Conservation (phyloP, 2,888 invertebrate genomes). For the Stenolophus ochropezus region DNA sequence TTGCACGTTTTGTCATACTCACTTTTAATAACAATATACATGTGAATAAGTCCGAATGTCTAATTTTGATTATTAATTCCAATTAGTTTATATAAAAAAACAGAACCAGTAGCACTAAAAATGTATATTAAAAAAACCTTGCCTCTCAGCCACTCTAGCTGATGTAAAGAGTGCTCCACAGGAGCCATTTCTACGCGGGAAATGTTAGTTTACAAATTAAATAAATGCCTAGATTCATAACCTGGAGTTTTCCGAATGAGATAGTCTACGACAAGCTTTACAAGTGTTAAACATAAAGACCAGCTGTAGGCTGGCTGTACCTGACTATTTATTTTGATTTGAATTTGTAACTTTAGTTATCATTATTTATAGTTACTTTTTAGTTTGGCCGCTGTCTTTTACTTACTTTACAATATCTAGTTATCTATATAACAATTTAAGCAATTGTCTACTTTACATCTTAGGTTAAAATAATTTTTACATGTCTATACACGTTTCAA, state of each 20-base stretch:
- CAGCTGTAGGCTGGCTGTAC: neutral
- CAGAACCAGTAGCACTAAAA: too few relatives aligned
- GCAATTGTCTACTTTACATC: conserved; percentile 13
- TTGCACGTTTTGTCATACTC: too few relatives aligned
- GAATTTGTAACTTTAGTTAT: neutral
- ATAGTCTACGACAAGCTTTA: neutral
- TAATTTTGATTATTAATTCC: too few relatives aligned
- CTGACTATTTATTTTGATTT: conserved; percentile 21
- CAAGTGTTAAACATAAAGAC: neutral
- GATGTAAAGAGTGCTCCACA: too few relatives aligned
- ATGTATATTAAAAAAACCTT: too few relatives aligned
- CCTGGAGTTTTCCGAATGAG: neutral
- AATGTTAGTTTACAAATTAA: too few relatives aligned
- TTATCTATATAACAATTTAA: conserved; percentile 33
- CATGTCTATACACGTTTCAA: conserved; percentile 4
- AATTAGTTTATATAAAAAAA: too few relatives aligned
- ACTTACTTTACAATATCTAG: conserved; percentile 9
- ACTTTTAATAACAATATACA: too few relatives aligned
- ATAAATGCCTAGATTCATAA: neutral
- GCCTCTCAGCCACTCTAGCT: too few relatives aligned
- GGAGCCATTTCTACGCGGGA: too few relatives aligned
- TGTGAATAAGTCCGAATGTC: too few relatives aligned
- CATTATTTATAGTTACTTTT: conserved; percentile 18
- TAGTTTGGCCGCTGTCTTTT: conserved; percentile 24
- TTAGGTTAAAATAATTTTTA: conserved; percentile 8